A percentile compares a stretch with the other conserved stretches of the same genome.
These are phyloP conservation scores for Chelmon rostratus DNA, from an alignment of 2,797 vertebrate species.

Conservation along the genomic window DNA sequence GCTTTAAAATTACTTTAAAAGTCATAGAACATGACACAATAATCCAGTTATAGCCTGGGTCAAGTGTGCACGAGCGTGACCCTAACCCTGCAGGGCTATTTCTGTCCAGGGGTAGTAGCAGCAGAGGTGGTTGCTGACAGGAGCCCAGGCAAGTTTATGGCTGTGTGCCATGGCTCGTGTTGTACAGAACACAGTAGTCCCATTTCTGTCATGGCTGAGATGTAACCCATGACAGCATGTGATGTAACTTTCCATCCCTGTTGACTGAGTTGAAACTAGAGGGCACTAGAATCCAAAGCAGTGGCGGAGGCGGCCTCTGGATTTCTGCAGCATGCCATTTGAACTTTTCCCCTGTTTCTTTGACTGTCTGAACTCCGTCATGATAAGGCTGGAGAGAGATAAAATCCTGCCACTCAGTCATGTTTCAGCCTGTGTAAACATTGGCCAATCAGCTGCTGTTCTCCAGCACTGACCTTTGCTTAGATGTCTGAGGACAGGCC, in stretches of 20 bases:
- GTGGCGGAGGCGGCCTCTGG: slow-evolving; percentile 2
- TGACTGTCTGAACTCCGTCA: slow-evolving; percentile 21
- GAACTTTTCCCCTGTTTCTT: slow-evolving; percentile 17
- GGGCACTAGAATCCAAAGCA: slow-evolving; percentile 37
- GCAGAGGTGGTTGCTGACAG: slow-evolving; percentile 28
- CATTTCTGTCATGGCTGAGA: slow-evolving; percentile 66
- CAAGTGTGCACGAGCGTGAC: slow-evolving; percentile 26
- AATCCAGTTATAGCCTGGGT: slow-evolving; percentile 19
- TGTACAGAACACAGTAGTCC: slow-evolving; percentile 64
- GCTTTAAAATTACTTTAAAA: not conserved
- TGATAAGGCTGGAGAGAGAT: slow-evolving; percentile 32
- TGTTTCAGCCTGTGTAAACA: slow-evolving; percentile 31
- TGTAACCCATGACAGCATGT: slow-evolving; percentile 58
- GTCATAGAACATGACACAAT: not conserved
- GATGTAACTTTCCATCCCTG: slow-evolving; percentile 74
- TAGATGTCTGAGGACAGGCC: slow-evolving; percentile 9
- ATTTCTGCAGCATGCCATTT: slow-evolving; percentile 28
- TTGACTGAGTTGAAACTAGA: slow-evolving; percentile 31
- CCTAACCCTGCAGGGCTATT: slow-evolving; percentile 63
- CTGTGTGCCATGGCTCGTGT: slow-evolving; percentile 57
- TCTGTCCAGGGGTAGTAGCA: slow-evolving; percentile 50
- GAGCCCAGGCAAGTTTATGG: slow-evolving; percentile 38
- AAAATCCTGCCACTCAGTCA: slow-evolving; percentile 1
- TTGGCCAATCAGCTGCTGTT: slow-evolving; percentile 24
- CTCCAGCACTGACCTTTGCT: slow-evolving; percentile 38